Evolutionary conservation across 2,888 invertebrate species (phyloP), one percentile per base, ranked within the genome.

Genomic region (Spatulosminthurus flaviceps): DNA sequence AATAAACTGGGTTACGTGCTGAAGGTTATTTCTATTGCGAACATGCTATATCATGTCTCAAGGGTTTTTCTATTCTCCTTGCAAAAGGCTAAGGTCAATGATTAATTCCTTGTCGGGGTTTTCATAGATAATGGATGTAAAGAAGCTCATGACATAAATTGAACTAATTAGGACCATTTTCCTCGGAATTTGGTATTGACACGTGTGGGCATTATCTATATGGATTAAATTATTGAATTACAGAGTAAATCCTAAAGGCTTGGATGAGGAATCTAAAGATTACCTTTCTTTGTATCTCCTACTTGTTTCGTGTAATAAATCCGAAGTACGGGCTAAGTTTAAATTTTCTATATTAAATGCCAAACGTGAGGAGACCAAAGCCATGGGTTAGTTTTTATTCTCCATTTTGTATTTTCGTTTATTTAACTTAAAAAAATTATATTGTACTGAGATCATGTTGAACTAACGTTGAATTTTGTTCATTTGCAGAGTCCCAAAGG

Each of bases 321-420:
- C 96, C 88, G 99, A 99, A 93, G 98, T 99, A 87, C 92, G 99
- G 88, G 99, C 99, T 87, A 99, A 99, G 92, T 99, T 99, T 91
- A 99, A 99, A 92, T 99, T 99, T 91, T 98, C 98, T 89, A 99
- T 99, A 91, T 92, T 99, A 89, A 99, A 99, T 90, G 98, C 98
- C 88, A 99, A 99, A 91, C 92, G 98, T 87, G 99, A 99, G 91
- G 99, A 99, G 91, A 99, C 98, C 87, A 99, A 99, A 91, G 98
- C 98, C 86, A 99, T 99, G 98, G 99, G 98, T 92, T 87, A 89
- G 89, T 84, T 72, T 22, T 61, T 21, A 71, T 34, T 71, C 26
- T 61, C n/a, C n/a, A n/a, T n/a, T n/a, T n/a, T n/a, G n/a, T n/a
- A n/a, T n/a, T n/a, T n/a, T n/a, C n/a, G n/a, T n/a, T n/a, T n/a